Percentiles rank a stretch among this genome's conserved stretches.
Evolutionary conservation across 2,113 vertebrate genomes (phyloP).

Genomic region (Coreoperca whiteheadi): DNA sequence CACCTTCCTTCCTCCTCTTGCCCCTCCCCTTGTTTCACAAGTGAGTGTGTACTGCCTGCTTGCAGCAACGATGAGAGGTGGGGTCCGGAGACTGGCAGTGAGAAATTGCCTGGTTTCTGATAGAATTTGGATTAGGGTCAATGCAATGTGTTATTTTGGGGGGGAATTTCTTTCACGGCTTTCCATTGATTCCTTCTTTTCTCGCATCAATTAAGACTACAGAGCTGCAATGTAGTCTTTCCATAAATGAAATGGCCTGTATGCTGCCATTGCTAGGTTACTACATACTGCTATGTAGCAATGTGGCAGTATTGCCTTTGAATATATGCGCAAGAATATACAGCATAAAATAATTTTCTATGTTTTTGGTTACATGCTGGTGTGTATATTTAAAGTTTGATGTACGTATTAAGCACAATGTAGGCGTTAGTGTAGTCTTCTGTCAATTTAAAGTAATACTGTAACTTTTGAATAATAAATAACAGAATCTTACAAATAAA

Average conservation of each 20-base stretch:
- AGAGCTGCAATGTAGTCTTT: neutral
- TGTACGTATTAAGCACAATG: neutral
- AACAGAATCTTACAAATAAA: too few species aligned
- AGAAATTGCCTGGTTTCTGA: constrained; percentile 73
- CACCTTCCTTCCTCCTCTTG: neutral
- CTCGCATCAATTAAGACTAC: constrained; percentile 61
- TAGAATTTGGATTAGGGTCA: constrained; percentile 79
- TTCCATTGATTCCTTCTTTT: constrained; percentile 57
- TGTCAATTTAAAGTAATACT: too few species aligned
- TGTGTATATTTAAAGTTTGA: neutral
- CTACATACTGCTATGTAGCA: neutral
- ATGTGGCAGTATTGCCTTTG: neutral
- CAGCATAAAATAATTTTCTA: neutral
- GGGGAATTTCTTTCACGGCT: constrained; percentile 56
- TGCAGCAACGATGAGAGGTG: constrained; percentile 47
- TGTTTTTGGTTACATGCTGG: neutral
- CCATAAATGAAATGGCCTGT: neutral
- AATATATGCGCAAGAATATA: neutral
- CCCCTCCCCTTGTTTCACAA: constrained; percentile 56
- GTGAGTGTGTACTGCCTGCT: constrained; percentile 68
- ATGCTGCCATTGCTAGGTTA: neutral
- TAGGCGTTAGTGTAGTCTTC: too few species aligned
- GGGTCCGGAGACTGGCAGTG: constrained; percentile 72
- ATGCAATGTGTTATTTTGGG: constrained; percentile 70
- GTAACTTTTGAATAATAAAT: neutral